A percentile compares a stretch with the other conserved stretches of the same genome.
Conservation (phyloP, 2,888 invertebrate genomes). For the Andrena camellia region DNA sequence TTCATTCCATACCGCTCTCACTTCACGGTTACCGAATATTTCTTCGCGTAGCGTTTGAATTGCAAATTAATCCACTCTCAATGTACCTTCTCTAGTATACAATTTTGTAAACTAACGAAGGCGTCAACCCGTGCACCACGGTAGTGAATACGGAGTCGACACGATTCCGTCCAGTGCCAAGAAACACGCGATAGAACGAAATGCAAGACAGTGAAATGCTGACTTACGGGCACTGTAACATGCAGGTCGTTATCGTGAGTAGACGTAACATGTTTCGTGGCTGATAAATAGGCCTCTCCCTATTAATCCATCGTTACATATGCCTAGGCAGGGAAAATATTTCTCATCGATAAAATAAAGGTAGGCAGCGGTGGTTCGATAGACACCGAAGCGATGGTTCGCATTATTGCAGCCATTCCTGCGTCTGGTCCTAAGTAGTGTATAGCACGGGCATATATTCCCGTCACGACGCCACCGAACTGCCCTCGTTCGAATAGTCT, state of each 20-base stretch:
- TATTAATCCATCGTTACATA: slow-evolving; percentile 40
- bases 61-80: not conserved
- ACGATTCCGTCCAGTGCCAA: not conserved
- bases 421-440: slow-evolving; percentile 2
- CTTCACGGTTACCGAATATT: not conserved
- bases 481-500: slow-evolving; percentile 36
- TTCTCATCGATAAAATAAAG: slow-evolving; percentile 33
- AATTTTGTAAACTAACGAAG: too few relatives aligned
- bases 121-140: too few relatives aligned
- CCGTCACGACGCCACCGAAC: slow-evolving; percentile 46
- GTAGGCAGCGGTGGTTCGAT: slow-evolving; percentile 8
- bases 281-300: slow-evolving; percentile 6
- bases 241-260: slow-evolving; percentile 34
- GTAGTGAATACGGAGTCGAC: too few relatives aligned
- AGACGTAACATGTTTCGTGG: slow-evolving; percentile 11
- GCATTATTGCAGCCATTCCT: slow-evolving; percentile 45
- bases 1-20: not conserved
- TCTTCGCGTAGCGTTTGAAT: not conserved
- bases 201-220: not conserved
- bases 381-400: not conserved
- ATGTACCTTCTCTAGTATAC: too few relatives aligned
- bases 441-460: slow-evolving; percentile 40
- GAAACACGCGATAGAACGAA: slow-evolving; percentile 9
- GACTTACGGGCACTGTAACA: slow-evolving; percentile 7
- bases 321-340: slow-evolving; percentile 19